Conservation (phyloP, 2,797 vertebrate genomes). For the Morus bassanus region DNA sequence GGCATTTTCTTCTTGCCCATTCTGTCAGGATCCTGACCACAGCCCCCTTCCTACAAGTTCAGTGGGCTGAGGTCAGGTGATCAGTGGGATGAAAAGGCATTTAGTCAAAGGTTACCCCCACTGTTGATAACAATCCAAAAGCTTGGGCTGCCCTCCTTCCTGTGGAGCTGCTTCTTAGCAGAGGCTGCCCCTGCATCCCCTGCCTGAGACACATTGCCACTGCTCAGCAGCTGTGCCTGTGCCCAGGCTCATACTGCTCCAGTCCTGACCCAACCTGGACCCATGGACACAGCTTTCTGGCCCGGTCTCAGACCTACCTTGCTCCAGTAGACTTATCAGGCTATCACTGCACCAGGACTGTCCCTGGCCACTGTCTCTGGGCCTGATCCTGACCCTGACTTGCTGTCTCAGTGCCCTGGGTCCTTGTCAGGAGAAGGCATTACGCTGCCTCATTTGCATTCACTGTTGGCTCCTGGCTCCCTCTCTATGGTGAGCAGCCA, state of each 20-base stretch:
- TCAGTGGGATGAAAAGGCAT: not conserved
- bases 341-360: not conserved
- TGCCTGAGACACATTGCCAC: fast-evolving
- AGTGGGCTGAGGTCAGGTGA: not conserved
- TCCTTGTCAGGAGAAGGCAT: not conserved
- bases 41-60: not conserved
- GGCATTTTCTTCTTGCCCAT: not conserved
- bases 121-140: not conserved
- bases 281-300: not conserved
- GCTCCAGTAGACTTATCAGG: not conserved
- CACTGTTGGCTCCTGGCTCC: not conserved
- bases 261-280: not conserved
- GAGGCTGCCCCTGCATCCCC: not conserved
- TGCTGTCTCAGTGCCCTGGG: not conserved
- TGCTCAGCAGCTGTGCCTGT: not conserved
- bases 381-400: not conserved
- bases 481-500: fast-evolving
- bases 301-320: not conserved
- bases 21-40: not conserved
- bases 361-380: not conserved
- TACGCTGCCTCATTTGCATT: not conserved
- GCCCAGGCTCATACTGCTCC: fast-evolving
- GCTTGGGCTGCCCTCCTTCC: not conserved
- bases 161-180: not conserved
- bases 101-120: not conserved